These are phyloP conservation scores for Gallinago media DNA, from an alignment of 2,113 vertebrate genomes.

Conservation along the genomic window DNA sequence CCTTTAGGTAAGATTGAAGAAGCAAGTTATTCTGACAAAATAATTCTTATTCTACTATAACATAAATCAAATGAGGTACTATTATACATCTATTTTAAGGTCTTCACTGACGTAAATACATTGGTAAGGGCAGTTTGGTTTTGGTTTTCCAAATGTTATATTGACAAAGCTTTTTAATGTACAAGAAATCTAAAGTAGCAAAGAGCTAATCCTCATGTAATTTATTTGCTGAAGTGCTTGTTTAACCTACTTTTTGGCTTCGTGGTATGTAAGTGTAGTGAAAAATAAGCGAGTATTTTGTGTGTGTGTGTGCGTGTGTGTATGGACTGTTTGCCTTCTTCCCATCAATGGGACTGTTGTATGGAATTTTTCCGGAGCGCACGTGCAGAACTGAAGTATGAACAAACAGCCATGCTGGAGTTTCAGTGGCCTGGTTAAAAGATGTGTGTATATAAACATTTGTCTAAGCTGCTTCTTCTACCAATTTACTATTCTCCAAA, in stretches of 20 bases:
- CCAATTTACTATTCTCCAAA: neutral
- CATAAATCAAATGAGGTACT: neutral
- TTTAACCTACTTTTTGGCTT: neutral
- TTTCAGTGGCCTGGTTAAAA: neutral
- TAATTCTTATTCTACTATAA: neutral
- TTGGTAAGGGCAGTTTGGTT: neutral
- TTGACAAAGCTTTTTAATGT: neutral
- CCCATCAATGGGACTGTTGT: neutral
- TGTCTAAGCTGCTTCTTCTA: neutral
- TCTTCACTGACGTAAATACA: neutral
- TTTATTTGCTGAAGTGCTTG: neutral
- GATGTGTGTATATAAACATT: neutral
- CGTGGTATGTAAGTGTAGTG: neutral
- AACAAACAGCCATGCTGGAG: neutral
- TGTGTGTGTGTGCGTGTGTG: rapidly evolving
- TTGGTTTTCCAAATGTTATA: neutral
- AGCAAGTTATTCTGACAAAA: neutral
- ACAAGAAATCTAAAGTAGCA: neutral
- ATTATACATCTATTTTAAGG: neutral
- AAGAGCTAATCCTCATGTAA: neutral
- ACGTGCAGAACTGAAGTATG: neutral
- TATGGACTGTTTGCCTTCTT: neutral
- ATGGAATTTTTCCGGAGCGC: neutral
- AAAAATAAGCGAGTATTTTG: neutral
- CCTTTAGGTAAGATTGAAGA: neutral